Evolutionary conservation across 2,888 invertebrate genomes (phyloP), one percentile per base, ranked within the genome.

Genomic region (Melanotus villosus): DNA sequence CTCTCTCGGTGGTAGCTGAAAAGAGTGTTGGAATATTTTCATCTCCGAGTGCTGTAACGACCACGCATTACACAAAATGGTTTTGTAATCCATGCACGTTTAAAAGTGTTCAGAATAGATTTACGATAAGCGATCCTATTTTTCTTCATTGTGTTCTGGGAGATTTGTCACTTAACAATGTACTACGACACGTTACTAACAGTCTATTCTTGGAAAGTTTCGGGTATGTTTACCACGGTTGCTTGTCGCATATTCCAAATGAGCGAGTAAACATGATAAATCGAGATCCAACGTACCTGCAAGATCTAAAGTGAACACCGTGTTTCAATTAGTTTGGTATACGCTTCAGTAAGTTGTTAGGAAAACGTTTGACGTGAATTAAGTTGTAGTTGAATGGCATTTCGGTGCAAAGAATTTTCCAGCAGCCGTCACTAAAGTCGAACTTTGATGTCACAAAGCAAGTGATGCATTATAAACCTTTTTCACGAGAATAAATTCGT

Each of bases 281-380:
- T 47, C 45, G 59, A 60, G 32, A 47, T 19, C 30, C 32, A 45
- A 12, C 32, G 30, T 60, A 60, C 43, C 59, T 60, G 43, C 41
- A 9, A n/a, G 9, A 57, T 57, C 26, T 57, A 19, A 34, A 60
- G 45, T 30, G 30, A 34, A 60, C 43, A 60, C 32, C 45, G 59
- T 34, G 45, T 34, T 45, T 34, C 43, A 60, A 60, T 60, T 60
- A 47, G 32, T 60, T 47, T 45, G n/a, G 32, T 21, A 34, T 14
- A 19, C 32, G 59, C 32, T 21, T 34, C 32, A 60, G 34, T 60
- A 60, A 57, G 38, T 41, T 57, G 38, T 57, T 57, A 12, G 12
- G 38, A 41, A 57, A 60, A 60, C 34, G 59, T 43, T 60, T 59
- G 41, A 59, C 43, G 59, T 59, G 43, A 59, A 59, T 41, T 59